Base-by-base conservation (phyloP, 2,797 vertebrate species). In the Hydrocynus forskahlii region DNA sequence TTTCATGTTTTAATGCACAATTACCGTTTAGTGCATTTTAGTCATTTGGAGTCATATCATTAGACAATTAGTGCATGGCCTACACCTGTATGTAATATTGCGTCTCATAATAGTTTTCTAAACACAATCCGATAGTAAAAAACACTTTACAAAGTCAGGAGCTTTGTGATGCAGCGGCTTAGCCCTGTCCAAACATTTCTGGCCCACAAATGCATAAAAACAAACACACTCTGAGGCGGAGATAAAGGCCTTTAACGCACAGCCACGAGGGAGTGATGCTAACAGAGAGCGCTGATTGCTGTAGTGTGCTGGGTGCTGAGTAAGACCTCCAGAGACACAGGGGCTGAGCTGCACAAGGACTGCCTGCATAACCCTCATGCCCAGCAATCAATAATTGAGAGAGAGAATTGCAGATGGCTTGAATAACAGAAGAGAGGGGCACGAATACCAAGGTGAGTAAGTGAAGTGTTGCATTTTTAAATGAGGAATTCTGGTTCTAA, bases 321-420 rank as follows among this genome's bases (percentile, higher is more conserved):
- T 78, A 79, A 81, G 75, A 72, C 78, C 81, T 83, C 74, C 25
- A n/a, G 63, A 81, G 76, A 19, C 52, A 9, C 16, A 7, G 25
- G 43, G 25, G 43, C 62, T 19, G 52, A 76, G 75, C 29, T 66
- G 75, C 79, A 66, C 64, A 52, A n/a, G 7, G 66, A 72, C 75
- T 50, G n/a, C 12, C 66, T 13, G 59, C 60, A 52, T 75, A 14
- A 67, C 35, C 64, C 60, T 23, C 35, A 23, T 23, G 52, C 59
- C 12, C 12, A 7, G 16, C 67, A 38, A 76, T 81, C 80, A 76
- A 76, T 85, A 85, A 80, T 8, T 17, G 71, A 71, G 63, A 54
- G 64, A n/a, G 29, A 14, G 25, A 2, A 21, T 57, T 68, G 64
- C 69, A 81, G 74, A 54, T 63, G 57, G 64, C n/a, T 29, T 62